Conservation (phyloP, 2,113 vertebrate genomes). For the Cyanoramphus novaezelandiae region DNA sequence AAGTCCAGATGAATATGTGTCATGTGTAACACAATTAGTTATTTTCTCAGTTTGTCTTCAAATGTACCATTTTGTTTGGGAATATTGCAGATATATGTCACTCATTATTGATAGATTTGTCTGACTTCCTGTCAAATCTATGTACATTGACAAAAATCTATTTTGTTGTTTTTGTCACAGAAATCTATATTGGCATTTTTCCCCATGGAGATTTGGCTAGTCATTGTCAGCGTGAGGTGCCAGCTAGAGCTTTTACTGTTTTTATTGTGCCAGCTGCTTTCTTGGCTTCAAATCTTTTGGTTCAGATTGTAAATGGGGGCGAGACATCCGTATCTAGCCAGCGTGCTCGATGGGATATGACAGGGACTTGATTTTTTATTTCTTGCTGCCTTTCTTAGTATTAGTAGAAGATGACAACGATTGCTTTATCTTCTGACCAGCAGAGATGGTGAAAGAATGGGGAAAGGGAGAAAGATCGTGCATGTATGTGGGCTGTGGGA, state of each 20-base stretch:
- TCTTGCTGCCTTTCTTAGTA: conserved; percentile 60
- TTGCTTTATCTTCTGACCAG: conserved; percentile 60
- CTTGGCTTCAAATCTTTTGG: conserved; percentile 80
- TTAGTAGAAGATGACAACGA: conserved; percentile 54
- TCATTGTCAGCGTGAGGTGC: conserved; percentile 78
- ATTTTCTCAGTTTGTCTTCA: conserved; percentile 75
- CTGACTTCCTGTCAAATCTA: conserved; percentile 81
- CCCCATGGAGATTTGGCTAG: conserved; percentile 82
- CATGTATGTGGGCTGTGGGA: neutral
- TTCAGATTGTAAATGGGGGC: conserved; percentile 83
- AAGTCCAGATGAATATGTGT: conserved; percentile 59
- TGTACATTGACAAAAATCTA: conserved; percentile 85
- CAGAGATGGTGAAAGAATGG: neutral
- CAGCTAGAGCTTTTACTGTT: conserved; percentile 82
- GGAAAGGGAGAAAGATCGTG: neutral
- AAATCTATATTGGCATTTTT: conserved; percentile 81
- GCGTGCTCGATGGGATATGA: conserved; percentile 76
- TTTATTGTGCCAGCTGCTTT: conserved; percentile 85
- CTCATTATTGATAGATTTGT: conserved; percentile 80
- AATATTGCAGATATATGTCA: conserved; percentile 75
- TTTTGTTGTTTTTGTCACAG: conserved; percentile 83
- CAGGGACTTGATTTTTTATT: conserved; percentile 71
- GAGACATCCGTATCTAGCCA: conserved; percentile 80
- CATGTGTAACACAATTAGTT: conserved; percentile 67
- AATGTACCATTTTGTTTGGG: conserved; percentile 75